Base-by-base conservation (phyloP, 92 coral and sea anemone genomes). In the Palythoa grandiflora region DNA sequence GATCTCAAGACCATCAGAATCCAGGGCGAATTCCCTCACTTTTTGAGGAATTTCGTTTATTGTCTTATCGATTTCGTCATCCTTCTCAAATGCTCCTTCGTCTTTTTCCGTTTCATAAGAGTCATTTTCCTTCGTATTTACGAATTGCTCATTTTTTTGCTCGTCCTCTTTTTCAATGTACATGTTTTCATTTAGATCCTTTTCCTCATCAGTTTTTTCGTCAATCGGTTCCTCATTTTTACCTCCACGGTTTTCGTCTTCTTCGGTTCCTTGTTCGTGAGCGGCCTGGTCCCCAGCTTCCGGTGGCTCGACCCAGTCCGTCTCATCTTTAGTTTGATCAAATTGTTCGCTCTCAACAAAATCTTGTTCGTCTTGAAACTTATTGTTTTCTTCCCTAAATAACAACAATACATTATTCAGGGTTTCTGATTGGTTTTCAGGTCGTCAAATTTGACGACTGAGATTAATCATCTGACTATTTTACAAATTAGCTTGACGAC, bases 311-410 rank as follows among this genome's bases (percentile, higher is more conserved):
- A 63, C 47, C 86, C 86, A 81, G 75, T 47, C 75, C 17, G 86
- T 68, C 44, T 81, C 75, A n/a, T 39, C 75, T 81, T 80, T 44
- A 28, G 28, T 28, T 68, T 60, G 57, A 13, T 81, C 86, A 38
- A 38, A 3, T 65, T 15, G 3, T 28, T 65, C 59, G 38, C 15
- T 50, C 86, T 81, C 86, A 28, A 47, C 17, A 14, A 19, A 20
- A 68, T 47, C 61, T 7, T 47, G 39, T 19, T 81, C 86, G 44
- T 68, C 44, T 6, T 20, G 38, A 47, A 35, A 59, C 28, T 57
- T 60, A 15, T 55, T 59, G n/a, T 57, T 79, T 60, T 60, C 84
- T 38, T 40, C 54, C 73, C 84, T 79, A 47, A 3, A 13, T 3
- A 5, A 37, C 3, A 55, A 8, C 50, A 55, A 38, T 28, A 8